Evolutionary conservation across 2,113 vertebrate genomes (phyloP).

Genomic region (Aphyosemion australe): DNA sequence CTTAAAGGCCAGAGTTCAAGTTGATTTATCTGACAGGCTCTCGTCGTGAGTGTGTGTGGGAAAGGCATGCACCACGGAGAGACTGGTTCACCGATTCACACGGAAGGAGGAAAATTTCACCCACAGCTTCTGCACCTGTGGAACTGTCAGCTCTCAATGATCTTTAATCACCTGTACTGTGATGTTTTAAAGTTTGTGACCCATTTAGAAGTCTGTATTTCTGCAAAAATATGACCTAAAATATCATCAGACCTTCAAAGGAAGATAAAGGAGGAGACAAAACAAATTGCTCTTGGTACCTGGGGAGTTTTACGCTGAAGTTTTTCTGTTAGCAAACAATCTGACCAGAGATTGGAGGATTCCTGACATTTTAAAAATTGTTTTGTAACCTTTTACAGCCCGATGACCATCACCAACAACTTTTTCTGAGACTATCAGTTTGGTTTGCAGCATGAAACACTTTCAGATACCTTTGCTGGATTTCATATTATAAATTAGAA

Average conservation of each 20-base stretch:
- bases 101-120: conserved; percentile 14
- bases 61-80: conserved; percentile 7
- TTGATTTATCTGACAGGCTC: conserved; percentile 52
- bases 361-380: not conserved
- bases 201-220: not conserved
- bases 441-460: not conserved
- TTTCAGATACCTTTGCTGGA: not conserved
- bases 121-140: conserved; percentile 27
- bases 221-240: not conserved
- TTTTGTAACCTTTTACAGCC: not conserved
- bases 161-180: conserved; percentile 18
- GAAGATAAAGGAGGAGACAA: not conserved
- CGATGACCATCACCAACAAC: not conserved
- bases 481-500: too few species aligned
- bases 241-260: not conserved
- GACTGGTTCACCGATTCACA: conserved; percentile 32
- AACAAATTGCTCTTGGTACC: not conserved
- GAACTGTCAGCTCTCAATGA: conserved; percentile 14
- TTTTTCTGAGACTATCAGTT: not conserved
- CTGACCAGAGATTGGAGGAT: not conserved
- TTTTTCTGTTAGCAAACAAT: too few species aligned
- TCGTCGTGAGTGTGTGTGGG: conserved; percentile 42
- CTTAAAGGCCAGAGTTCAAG: conserved; percentile 53
- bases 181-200: not conserved
- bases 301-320: not conserved